A percentile compares a stretch with the other conserved stretches of the same genome.
Evolutionary conservation across 2,797 vertebrate genomes (phyloP).

Genomic region (Pseudochromis fuscus): DNA sequence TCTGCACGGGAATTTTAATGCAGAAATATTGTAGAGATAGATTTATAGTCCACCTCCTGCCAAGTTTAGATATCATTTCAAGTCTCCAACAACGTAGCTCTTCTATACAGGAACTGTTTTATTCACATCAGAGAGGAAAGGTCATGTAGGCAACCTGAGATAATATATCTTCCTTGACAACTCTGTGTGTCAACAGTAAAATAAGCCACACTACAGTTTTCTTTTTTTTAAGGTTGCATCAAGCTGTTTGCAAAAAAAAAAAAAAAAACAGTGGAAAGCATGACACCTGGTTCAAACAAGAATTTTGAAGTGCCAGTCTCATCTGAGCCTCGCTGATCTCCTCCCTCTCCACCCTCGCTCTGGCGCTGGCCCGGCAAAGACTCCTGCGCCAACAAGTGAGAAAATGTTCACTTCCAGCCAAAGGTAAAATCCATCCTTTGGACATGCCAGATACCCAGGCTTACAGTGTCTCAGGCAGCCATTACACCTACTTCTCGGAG

Average conservation of each 20-base stretch:
- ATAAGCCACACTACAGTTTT: background rate
- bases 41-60: background rate
- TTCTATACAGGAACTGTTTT: background rate
- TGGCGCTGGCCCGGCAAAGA: constrained; percentile 8
- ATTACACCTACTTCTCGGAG: constrained; percentile 47
- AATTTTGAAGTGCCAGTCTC: constrained; percentile 14
- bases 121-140: background rate
- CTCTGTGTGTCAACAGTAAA: constrained; percentile 21
- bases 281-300: constrained; percentile 27
- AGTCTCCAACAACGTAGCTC: background rate
- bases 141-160: constrained; percentile 4
- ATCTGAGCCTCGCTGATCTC: constrained; percentile 20
- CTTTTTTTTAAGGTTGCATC: constrained; percentile 4
- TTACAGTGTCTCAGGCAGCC: constrained; percentile 55
- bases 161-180: constrained; percentile 6
- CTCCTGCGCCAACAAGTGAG: constrained; percentile 40
- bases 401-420: constrained; percentile 47
- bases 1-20: background rate
- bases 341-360: constrained; percentile 32
- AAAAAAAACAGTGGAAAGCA: constrained; percentile 11
- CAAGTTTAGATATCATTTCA: background rate
- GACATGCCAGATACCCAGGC: constrained; percentile 56
- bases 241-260: constrained; percentile 25
- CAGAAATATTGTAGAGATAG: background rate
- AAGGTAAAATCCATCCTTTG: constrained; percentile 56